Evolutionary conservation across 2,113 vertebrate genomes (phyloP).

Genomic region (Sorex araneus): DNA sequence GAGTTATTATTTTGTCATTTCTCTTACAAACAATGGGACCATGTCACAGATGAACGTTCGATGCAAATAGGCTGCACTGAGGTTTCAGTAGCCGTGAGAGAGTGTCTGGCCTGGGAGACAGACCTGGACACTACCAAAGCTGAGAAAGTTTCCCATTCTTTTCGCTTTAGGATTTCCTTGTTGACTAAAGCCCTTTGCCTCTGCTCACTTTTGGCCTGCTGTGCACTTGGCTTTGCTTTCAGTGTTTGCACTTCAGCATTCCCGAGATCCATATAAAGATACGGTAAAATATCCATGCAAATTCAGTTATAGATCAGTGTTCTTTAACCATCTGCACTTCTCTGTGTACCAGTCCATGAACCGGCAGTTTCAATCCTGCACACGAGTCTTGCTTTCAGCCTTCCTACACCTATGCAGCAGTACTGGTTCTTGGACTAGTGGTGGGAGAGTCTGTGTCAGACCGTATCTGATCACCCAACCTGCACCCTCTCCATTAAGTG

Average conservation of each 20-base stretch:
- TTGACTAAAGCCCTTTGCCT: background rate
- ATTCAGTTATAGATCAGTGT: background rate
- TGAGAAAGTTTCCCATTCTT: background rate
- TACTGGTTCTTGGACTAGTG: no score
- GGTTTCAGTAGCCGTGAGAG: background rate
- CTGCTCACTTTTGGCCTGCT: background rate
- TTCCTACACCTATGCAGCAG: no score
- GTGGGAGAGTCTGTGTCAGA: background rate
- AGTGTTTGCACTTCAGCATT: background rate
- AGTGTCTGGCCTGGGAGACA: no score
- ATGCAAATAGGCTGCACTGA: background rate
- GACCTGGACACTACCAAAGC: rapidly evolving
- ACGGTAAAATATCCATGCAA: background rate
- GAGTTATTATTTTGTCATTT: background rate
- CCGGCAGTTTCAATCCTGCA: background rate
- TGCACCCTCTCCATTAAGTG: background rate
- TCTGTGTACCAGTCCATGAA: no score
- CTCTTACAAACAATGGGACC: background rate
- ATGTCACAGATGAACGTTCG: background rate
- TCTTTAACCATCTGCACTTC: background rate
- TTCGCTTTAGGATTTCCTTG: background rate
- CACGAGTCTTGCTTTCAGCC: background rate
- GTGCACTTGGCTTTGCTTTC: background rate
- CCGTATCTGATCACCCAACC: background rate
- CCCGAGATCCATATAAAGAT: background rate